Percentiles rank a stretch among this genome's conserved stretches.
Evolutionary conservation across 2,888 invertebrate genomes (phyloP).

Genomic region (Andrena camellia): DNA sequence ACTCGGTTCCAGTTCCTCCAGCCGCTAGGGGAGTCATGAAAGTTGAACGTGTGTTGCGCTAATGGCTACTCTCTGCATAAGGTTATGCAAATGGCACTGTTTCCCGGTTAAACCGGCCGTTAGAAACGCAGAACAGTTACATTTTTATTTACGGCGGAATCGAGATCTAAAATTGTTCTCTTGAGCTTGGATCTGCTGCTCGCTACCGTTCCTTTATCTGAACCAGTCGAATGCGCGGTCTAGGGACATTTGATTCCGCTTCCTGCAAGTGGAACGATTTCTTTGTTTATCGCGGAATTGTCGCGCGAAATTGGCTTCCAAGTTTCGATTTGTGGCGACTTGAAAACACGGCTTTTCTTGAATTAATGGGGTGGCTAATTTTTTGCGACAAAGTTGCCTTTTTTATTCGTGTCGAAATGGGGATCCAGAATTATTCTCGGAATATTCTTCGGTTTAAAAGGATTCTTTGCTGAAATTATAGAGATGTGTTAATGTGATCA

Average conservation of each 20-base stretch:
- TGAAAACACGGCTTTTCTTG: too few relatives aligned
- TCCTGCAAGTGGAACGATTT: not conserved
- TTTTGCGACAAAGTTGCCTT: too few relatives aligned
- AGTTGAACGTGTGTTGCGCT: constrained; percentile 29
- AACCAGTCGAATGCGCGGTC: not conserved
- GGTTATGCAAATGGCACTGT: constrained; percentile 30
- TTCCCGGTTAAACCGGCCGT: constrained; percentile 20
- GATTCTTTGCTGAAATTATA: too few relatives aligned
- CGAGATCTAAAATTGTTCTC: constrained; percentile 16
- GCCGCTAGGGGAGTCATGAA: constrained; percentile 25
- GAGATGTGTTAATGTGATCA: too few relatives aligned
- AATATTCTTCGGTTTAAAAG: too few relatives aligned
- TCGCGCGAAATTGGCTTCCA: too few relatives aligned
- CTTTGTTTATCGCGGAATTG: not conserved
- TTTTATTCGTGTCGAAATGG: too few relatives aligned
- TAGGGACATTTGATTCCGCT: not conserved
- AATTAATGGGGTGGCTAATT: too few relatives aligned
- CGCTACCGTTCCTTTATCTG: not conserved
- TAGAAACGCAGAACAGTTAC: not conserved
- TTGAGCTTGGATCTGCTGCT: not conserved
- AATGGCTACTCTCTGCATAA: constrained; percentile 14
- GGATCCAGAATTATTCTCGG: too few relatives aligned
- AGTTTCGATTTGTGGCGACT: too few relatives aligned
- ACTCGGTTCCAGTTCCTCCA: constrained; percentile 15
- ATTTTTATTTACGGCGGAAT: constrained; percentile 11